These are phyloP conservation scores for Gambusia holbrooki DNA, from an alignment of 2,113 vertebrate genomes.

Conservation along the genomic window DNA sequence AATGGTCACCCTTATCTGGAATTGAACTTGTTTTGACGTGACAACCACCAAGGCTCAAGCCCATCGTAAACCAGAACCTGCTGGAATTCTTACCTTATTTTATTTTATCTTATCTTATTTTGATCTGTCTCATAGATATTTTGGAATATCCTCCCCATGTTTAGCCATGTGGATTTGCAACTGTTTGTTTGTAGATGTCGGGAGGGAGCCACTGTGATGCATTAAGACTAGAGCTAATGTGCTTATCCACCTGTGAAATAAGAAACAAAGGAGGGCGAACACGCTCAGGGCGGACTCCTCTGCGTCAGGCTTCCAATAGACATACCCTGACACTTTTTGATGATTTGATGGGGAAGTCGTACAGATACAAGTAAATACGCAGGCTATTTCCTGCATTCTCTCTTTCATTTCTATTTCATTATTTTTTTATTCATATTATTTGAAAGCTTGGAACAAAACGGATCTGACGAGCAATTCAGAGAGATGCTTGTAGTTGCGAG, in stretches of 20 bases:
- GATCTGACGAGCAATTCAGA: slow-evolving; percentile 32
- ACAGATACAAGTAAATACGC: slow-evolving; percentile 11
- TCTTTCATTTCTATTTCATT: background rate
- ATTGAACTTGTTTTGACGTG: too few species aligned
- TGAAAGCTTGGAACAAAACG: slow-evolving; percentile 25
- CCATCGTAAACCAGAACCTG: too few species aligned
- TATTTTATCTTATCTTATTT: too few species aligned
- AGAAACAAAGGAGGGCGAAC: slow-evolving; percentile 61
- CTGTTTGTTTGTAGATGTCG: slow-evolving; percentile 21
- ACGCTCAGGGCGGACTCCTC: slow-evolving; percentile 15
- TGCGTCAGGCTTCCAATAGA: slow-evolving; percentile 52
- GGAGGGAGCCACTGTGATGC: slow-evolving; percentile 61
- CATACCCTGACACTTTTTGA: slow-evolving; percentile 50
- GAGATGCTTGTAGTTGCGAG: slow-evolving; percentile 22
- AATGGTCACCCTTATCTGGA: too few species aligned
- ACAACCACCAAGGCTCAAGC: too few species aligned
- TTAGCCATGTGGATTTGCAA: background rate
- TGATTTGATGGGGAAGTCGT: slow-evolving; percentile 30
- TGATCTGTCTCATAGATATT: too few species aligned
- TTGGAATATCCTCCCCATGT: background rate
- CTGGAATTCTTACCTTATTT: too few species aligned
- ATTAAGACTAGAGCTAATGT: slow-evolving; percentile 76
- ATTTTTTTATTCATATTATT: background rate
- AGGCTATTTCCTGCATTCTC: background rate
- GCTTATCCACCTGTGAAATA: slow-evolving; percentile 81